These are phyloP conservation scores for Epinephelus awoara DNA, from an alignment of 2,797 vertebrate genomes.

Conservation along the genomic window DNA sequence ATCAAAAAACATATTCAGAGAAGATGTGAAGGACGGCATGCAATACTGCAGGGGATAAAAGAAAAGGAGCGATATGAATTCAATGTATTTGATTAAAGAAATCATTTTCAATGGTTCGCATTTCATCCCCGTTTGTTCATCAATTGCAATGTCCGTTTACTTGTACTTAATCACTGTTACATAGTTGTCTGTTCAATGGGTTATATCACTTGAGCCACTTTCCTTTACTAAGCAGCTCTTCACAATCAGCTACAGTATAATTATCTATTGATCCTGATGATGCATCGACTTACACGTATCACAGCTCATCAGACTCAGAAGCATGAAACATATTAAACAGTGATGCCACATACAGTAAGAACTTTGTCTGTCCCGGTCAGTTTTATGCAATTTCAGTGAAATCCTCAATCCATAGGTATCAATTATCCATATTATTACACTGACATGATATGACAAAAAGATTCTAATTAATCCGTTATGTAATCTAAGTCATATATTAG, in stretches of 20 bases:
- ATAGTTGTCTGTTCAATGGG: slow-evolving; percentile 1
- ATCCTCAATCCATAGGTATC: background rate
- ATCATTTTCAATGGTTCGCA: background rate
- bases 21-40: background rate
- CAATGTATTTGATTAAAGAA: background rate
- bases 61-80: background rate
- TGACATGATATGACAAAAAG: slow-evolving; percentile 9
- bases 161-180: background rate
- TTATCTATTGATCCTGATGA: slow-evolving; percentile 34
- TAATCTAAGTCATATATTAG: background rate
- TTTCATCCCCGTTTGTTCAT: background rate
- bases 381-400: background rate
- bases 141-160: background rate
- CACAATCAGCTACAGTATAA: slow-evolving; percentile 25
- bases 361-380: background rate
- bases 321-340: slow-evolving; percentile 15
- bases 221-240: slow-evolving; percentile 1
- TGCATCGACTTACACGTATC: slow-evolving; percentile 8
- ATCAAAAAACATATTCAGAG: background rate
- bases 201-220: too few species aligned
- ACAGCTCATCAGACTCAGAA: slow-evolving; percentile 12
- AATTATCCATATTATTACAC: background rate
- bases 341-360: background rate
- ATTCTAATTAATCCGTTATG: background rate
- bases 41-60: background rate